phyloP scores from a whole-genome alignment of 2,113 vertebrate genomes.

The Dunckerocampus dactyliophorus region DNA sequence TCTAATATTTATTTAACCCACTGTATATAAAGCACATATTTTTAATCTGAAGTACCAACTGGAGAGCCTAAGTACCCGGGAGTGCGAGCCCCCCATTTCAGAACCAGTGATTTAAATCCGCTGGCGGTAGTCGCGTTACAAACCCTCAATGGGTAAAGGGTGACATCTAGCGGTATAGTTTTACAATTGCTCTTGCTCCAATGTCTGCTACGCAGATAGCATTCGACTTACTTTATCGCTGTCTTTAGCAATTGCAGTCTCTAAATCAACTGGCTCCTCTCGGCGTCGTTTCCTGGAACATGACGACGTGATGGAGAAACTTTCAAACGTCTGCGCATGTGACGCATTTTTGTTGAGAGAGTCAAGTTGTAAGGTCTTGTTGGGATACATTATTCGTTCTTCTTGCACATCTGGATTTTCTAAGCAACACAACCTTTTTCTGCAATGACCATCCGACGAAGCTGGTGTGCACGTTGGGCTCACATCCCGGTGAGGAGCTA shows the following conservation, averaged over 20 bases:
- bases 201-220: fast-evolving
- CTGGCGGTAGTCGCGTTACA: too few species aligned
- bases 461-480: constrained; percentile 30
- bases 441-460: constrained; percentile 37
- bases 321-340: constrained; percentile 12
- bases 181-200: background rate
- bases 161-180: constrained; percentile 40
- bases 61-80: too few species aligned
- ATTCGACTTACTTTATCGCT: constrained; percentile 30
- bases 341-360: background rate
- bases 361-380: background rate
- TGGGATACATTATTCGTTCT: background rate
- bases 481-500: constrained; percentile 15
- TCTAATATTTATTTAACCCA: too few species aligned
- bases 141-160: background rate
- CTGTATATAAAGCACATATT: too few species aligned
- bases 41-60: too few species aligned
- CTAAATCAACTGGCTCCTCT: constrained; percentile 7
- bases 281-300: constrained; percentile 38
- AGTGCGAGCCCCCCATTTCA: too few species aligned
- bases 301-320: background rate
- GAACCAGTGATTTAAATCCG: too few species aligned
- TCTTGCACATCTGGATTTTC: constrained; percentile 16
- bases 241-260: fast-evolving
- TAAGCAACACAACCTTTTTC: constrained; percentile 54